Evolutionary conservation across 2,113 vertebrate species (phyloP).

Genomic region (Malurus alboscapulatus): DNA sequence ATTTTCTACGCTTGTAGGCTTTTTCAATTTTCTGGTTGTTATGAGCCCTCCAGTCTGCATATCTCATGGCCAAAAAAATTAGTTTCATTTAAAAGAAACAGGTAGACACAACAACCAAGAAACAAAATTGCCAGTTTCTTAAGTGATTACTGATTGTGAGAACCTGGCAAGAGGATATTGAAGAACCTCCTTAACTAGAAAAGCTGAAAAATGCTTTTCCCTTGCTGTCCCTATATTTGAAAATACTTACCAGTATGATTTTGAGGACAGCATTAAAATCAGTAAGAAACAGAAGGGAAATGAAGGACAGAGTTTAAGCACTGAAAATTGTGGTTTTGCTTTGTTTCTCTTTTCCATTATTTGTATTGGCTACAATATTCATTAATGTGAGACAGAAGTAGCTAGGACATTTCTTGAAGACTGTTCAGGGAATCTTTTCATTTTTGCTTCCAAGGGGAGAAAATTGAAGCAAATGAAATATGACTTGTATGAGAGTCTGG

Average conservation of each 20-base stretch:
- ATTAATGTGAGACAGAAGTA: not conserved
- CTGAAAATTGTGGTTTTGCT: not conserved
- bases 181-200: not conserved
- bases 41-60: not conserved
- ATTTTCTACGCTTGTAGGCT: not conserved
- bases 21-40: not conserved
- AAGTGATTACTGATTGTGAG: not conserved
- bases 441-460: not conserved
- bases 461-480: conserved; percentile 9
- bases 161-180: not conserved
- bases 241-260: not conserved
- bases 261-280: not conserved
- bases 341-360: not conserved
- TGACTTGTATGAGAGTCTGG: not conserved
- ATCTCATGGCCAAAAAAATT: not conserved
- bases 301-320: not conserved
- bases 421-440: not conserved
- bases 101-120: not conserved
- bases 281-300: not conserved
- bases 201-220: not conserved
- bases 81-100: not conserved
- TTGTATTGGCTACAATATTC: not conserved
- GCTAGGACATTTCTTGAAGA: not conserved
- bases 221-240: not conserved
- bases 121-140: not conserved